These are phyloP conservation scores for Drosophila pseudoobscura DNA, from an alignment of 1,140 invertebrate genomes.

Conservation along the genomic window DNA sequence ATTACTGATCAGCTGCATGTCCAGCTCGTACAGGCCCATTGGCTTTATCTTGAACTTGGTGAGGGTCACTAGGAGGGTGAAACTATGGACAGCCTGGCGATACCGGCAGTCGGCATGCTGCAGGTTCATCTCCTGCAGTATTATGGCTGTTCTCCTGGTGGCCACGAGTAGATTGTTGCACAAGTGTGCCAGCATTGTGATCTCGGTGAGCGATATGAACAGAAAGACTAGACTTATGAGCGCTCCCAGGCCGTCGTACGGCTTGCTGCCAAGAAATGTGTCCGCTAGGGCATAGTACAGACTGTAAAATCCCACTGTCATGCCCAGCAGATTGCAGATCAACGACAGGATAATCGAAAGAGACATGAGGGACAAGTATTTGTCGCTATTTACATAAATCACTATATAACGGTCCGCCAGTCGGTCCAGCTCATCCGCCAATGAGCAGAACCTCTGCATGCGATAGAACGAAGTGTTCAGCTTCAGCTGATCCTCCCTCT, in stretches of 20 bases:
- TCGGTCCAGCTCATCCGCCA: conserved; percentile 68
- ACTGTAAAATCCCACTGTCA: conserved; percentile 67
- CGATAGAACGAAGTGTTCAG: conserved; percentile 61
- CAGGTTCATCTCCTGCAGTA: conserved; percentile 59
- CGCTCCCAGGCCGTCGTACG: conserved; percentile 64
- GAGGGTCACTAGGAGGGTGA: conserved; percentile 49
- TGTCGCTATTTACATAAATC: conserved; percentile 43
- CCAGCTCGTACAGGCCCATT: conserved; percentile 61
- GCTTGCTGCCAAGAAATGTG: conserved; percentile 51
- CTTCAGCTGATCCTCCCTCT: conserved; percentile 32
- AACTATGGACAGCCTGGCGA: conserved; percentile 52
- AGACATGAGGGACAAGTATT: conserved; percentile 56
- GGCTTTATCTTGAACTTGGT: conserved; percentile 67
- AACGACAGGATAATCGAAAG: conserved; percentile 65
- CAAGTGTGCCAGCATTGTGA: conserved; percentile 52
- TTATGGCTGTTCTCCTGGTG: conserved; percentile 38
- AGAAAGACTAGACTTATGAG: conserved; percentile 69
- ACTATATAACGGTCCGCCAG: conserved; percentile 47
- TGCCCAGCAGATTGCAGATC: conserved; percentile 71
- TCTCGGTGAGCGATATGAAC: conserved; percentile 62
- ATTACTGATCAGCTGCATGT: conserved; percentile 55
- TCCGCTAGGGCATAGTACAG: conserved; percentile 69
- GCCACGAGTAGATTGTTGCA: conserved; percentile 48
- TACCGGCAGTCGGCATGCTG: conserved; percentile 59
- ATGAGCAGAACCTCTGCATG: conserved; percentile 60